phyloP scores from a whole-genome alignment of 1,140 invertebrate genomes.

The Leptinotarsa defecta region DNA sequence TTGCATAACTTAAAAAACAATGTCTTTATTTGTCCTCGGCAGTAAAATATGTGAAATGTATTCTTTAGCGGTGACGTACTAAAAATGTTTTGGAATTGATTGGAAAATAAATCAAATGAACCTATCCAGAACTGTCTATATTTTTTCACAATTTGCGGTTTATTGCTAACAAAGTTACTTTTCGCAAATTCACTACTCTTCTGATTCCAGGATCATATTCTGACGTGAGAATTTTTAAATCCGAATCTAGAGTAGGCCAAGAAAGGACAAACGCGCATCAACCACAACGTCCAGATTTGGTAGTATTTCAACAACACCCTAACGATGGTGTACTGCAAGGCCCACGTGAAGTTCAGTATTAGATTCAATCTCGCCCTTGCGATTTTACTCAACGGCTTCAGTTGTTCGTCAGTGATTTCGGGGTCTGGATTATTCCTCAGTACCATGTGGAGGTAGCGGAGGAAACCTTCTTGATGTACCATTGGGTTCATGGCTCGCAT shows the following conservation, averaged over 20 bases:
- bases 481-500: constrained; percentile 48
- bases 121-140: too few species aligned
- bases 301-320: constrained; percentile 38
- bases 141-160: too few species aligned
- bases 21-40: too few species aligned
- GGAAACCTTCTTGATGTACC: constrained; percentile 39
- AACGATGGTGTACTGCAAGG: constrained; percentile 29
- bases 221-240: constrained; percentile 28
- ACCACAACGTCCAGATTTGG: constrained; percentile 41
- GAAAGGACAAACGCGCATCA: constrained; percentile 48
- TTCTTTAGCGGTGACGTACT: too few species aligned
- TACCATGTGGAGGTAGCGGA: constrained; percentile 37
- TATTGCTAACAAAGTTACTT: too few species aligned
- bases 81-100: too few species aligned
- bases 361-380: not conserved
- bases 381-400: not conserved
- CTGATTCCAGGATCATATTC: not conserved
- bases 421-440: constrained; percentile 8
- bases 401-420: not conserved
- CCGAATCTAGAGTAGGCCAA: constrained; percentile 50
- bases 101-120: too few species aligned
- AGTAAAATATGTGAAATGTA: too few species aligned
- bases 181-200: too few species aligned
- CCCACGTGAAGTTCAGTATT: constrained; percentile 7
- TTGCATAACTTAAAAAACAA: too few species aligned